Percentiles rank a stretch among this genome's conserved stretches.
Evolutionary conservation across 2,797 vertebrate species (phyloP).

Genomic region (Macroramphosus scolopax): DNA sequence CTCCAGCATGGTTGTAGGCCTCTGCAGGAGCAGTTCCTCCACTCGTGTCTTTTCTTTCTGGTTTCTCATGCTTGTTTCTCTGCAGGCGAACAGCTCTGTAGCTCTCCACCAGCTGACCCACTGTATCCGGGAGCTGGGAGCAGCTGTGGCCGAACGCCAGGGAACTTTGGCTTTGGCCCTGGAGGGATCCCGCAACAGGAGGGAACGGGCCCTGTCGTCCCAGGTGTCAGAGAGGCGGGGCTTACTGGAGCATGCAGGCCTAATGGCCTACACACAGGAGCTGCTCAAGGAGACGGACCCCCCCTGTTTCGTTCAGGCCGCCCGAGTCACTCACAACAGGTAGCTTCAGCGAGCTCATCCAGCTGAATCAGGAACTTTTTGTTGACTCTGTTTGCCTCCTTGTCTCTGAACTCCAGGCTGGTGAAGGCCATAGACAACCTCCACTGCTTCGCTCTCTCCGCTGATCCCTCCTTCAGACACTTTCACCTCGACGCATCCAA

Average conservation of each 20-base stretch:
- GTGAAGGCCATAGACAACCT: slow-evolving; percentile 87
- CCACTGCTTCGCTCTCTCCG: slow-evolving; percentile 86
- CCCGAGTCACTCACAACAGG: slow-evolving; percentile 91
- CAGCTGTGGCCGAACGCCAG: slow-evolving; percentile 85
- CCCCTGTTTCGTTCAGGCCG: slow-evolving; percentile 93
- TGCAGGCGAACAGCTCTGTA: slow-evolving; percentile 85
- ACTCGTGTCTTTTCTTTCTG: not conserved
- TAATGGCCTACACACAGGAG: slow-evolving; percentile 92
- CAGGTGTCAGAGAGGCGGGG: slow-evolving; percentile 87
- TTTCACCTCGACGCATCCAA: slow-evolving; percentile 89
- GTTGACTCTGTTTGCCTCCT: not conserved
- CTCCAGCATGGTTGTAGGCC: not conserved
- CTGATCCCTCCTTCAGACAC: slow-evolving; percentile 87
- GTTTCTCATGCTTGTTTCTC: not conserved
- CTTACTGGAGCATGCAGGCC: slow-evolving; percentile 88
- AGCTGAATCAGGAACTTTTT: not conserved
- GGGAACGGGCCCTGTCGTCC: slow-evolving; percentile 77
- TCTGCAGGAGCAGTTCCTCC: not conserved
- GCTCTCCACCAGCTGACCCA: slow-evolving; percentile 87
- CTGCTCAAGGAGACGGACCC: slow-evolving; percentile 93
- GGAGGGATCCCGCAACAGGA: slow-evolving; percentile 82
- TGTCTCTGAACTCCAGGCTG: slow-evolving; percentile 75
- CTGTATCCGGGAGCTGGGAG: slow-evolving; percentile 83
- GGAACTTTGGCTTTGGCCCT: slow-evolving; percentile 79
- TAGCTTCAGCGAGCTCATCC: slow-evolving; percentile 30